Percentiles rank a stretch among this genome's conserved stretches.
Conservation (phyloP, 2,113 vertebrate species). For the Choloepus hoffmanni region DNA sequence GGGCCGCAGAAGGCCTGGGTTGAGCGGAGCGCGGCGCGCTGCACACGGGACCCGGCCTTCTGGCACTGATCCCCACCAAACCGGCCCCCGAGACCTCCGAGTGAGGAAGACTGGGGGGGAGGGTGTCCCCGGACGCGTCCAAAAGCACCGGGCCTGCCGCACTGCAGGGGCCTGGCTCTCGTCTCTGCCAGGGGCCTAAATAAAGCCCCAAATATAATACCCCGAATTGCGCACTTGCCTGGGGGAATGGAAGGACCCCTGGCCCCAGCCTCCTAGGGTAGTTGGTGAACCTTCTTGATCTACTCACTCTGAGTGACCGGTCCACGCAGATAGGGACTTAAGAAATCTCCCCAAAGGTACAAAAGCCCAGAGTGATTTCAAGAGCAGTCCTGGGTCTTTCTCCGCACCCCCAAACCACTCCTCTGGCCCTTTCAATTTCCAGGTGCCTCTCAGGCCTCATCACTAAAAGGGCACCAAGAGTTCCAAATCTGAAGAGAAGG, state of each 20-base stretch:
- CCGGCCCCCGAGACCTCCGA: background rate
- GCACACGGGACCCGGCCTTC: fast-evolving
- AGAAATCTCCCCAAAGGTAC: background rate
- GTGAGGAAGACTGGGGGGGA: background rate
- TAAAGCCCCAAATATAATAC: background rate
- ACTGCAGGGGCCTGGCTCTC: background rate
- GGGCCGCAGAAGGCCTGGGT: fast-evolving
- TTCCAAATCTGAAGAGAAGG: background rate
- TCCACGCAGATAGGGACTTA: no score
- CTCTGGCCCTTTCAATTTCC: background rate
- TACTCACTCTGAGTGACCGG: background rate
- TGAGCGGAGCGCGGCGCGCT: background rate
- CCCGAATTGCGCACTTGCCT: fast-evolving
- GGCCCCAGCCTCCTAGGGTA: fast-evolving
- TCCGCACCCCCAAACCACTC: background rate
- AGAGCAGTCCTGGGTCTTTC: fast-evolving
- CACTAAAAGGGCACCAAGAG: background rate
- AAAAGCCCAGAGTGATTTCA: background rate
- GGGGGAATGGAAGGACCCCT: background rate
- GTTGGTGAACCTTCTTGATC: background rate
- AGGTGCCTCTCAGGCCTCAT: background rate
- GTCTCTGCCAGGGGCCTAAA: background rate
- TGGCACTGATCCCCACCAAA: background rate
- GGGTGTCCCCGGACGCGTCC: background rate
- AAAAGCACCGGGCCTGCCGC: background rate